A percentile compares a stretch with the other conserved stretches of the same genome.
phyloP scores from a whole-genome alignment of 2,888 invertebrate species.

The Anarsia innoxiella region DNA sequence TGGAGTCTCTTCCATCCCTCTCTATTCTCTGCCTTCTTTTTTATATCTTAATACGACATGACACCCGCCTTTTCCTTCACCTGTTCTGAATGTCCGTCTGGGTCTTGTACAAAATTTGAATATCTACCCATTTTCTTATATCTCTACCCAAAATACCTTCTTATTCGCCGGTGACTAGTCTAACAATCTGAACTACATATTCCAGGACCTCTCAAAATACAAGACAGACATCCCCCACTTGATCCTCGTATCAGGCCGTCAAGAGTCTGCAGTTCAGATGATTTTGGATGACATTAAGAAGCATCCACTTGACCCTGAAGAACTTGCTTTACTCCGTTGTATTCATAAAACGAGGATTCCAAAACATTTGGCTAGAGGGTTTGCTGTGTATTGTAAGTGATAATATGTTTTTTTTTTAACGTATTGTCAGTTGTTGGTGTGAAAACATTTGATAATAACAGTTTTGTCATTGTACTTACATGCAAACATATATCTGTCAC shows the following conservation, averaged over 20 bases:
- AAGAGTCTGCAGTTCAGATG: slow-evolving; percentile 39
- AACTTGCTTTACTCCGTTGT: slow-evolving; percentile 47
- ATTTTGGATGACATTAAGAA: slow-evolving; percentile 28
- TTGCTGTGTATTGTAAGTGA: slow-evolving; percentile 1
- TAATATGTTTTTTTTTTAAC: not conserved
- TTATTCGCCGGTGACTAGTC: too few species aligned
- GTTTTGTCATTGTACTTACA: too few species aligned
- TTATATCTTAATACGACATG: too few species aligned
- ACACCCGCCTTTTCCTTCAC: too few species aligned
- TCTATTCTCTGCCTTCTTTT: too few species aligned
- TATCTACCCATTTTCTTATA: not conserved
- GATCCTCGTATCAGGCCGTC: slow-evolving; percentile 59
- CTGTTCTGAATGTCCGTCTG: too few species aligned
- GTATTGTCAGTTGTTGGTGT: too few species aligned
- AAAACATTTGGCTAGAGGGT: slow-evolving; percentile 77
- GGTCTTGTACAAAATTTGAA: not conserved
- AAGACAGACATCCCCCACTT: slow-evolving; percentile 52
- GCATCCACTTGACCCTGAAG: slow-evolving; percentile 42
- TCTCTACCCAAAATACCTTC: too few species aligned
- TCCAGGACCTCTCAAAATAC: slow-evolving; percentile 34
- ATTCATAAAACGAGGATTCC: slow-evolving; percentile 45
- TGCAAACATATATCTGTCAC: too few species aligned
- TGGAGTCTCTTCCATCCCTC: too few species aligned
- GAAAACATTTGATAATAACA: too few species aligned
- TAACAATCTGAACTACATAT: too few species aligned